Base-by-base conservation (phyloP, 2,113 vertebrate species). In the Charadrius vociferus region DNA sequence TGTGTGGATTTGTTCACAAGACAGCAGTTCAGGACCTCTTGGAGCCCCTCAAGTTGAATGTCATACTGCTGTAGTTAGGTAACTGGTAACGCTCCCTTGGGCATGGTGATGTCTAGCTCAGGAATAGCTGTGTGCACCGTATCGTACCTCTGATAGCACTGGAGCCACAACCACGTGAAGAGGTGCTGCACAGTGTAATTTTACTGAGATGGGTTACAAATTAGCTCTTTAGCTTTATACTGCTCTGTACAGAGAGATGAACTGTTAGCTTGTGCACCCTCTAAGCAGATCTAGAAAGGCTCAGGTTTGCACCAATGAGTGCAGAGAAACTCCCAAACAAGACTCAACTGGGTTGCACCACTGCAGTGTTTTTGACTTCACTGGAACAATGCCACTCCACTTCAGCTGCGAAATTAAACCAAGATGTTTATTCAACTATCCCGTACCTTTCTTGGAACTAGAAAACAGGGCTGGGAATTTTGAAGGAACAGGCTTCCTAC, bases 391-490 rank as follows among this genome's bases (percentile, higher is more conserved):
- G 65, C 73, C 73, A 27, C 16, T 83, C 14, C 39, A 43, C 52
- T 90, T 55, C 43, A 88, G 80, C 86, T 14, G 58, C 79, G 34
- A 52, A 95, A 56, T 90, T 23, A 75, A 36, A 72, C 56, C 72
- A 68, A 68, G 27, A 36, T 94, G 73, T 87, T 93, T 81, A 30
- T 94, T 73, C 11, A 1, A 37, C 67, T 53, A 3, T 43, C 58
- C 70, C 3, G 1, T 50, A 91, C 66, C 91, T 94, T 92, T 79
- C 86, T 91, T 37, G n/a, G 83, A 79, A 88, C 21, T 45, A 36
- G 71, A 70, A 89, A 88, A 59, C 17, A 83, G 84, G 63, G 26
- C 74, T 86, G 88, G 82, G 87, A 90, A 59, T 95, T 73, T 59
- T 0, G 2, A 81, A 45, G 67, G 79, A 97, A 19, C n/a, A n/a